Evolutionary conservation across 2,888 invertebrate species (phyloP).

Genomic region (Oegoconia quadripuncta): DNA sequence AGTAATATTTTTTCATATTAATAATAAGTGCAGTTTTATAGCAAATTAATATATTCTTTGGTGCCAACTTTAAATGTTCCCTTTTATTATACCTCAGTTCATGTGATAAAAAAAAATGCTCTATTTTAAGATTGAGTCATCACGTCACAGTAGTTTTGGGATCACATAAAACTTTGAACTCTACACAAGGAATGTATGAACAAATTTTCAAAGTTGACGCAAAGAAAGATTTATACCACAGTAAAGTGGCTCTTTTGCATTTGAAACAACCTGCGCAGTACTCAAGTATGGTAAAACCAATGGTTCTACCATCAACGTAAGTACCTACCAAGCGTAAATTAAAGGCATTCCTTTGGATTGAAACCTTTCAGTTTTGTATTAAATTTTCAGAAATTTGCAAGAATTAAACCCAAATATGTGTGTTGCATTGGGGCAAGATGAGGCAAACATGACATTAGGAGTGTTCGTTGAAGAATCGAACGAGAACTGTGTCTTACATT

Average conservation of each 20-base stretch:
- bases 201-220: slow-evolving; percentile 82
- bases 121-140: slow-evolving; percentile 72
- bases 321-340: slow-evolving; percentile 33
- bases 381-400: slow-evolving; percentile 39
- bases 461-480: slow-evolving; percentile 66
- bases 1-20: slow-evolving; percentile 27
- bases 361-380: slow-evolving; percentile 1
- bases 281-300: slow-evolving; percentile 83
- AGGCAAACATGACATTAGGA: slow-evolving; percentile 69
- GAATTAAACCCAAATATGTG: slow-evolving; percentile 72
- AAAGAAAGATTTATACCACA: slow-evolving; percentile 74
- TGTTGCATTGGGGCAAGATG: slow-evolving; percentile 80
- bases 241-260: slow-evolving; percentile 81
- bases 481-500: slow-evolving; percentile 71
- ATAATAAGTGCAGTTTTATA: neutral
- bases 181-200: slow-evolving; percentile 83
- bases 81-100: too few species aligned
- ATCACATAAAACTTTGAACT: slow-evolving; percentile 79
- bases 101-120: neutral
- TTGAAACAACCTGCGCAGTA: slow-evolving; percentile 78
- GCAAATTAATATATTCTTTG: neutral
- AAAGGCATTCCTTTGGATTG: too few species aligned
- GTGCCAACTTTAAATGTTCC: too few species aligned
- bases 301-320: slow-evolving; percentile 75
- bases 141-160: slow-evolving; percentile 84